These are phyloP conservation scores for Calephelis perditalis DNA, from an alignment of 2,888 invertebrate genomes.

Conservation along the genomic window DNA sequence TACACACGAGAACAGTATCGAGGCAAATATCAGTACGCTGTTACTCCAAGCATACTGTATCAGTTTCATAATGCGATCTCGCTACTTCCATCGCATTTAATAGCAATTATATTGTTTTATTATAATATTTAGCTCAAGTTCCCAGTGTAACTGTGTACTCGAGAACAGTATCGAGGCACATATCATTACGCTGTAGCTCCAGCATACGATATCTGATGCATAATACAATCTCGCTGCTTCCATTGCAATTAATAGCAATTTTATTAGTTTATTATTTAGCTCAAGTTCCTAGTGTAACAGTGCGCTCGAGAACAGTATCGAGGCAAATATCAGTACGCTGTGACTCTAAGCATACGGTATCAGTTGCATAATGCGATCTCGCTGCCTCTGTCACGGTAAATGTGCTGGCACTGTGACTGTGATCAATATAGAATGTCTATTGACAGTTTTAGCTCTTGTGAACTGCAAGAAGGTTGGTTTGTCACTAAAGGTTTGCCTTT, in stretches of 20 bases:
- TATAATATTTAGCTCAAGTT: not conserved
- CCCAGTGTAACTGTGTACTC: not conserved
- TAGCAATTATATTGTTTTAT: too few relatives aligned
- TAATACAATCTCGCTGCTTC: not conserved
- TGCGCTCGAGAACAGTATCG: conserved; percentile 3
- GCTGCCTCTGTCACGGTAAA: not conserved
- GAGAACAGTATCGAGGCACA: conserved; percentile 8
- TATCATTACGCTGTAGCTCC: conserved; percentile 2
- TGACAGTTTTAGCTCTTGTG: not conserved
- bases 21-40: conserved; percentile 9
- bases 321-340: conserved; percentile 9
- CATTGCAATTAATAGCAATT: too few relatives aligned
- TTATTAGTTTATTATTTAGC: not conserved
- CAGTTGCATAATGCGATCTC: conserved; percentile 10
- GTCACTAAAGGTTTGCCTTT: too few relatives aligned
- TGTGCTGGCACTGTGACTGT: not conserved
- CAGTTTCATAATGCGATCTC: conserved; percentile 8
- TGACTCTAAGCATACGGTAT: conserved; percentile 9
- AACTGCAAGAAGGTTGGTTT: too few relatives aligned
- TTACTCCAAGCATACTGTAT: conserved; percentile 4
- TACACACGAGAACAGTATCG: not conserved
- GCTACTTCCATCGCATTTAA: too few relatives aligned
- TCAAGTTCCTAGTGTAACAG: not conserved
- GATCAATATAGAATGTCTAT: conserved; percentile 1
- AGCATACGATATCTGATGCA: conserved; percentile 9